Evolutionary conservation across 2,113 vertebrate genomes (phyloP), one percentile per base, ranked within the genome.

Genomic region (Abramis brama): DNA sequence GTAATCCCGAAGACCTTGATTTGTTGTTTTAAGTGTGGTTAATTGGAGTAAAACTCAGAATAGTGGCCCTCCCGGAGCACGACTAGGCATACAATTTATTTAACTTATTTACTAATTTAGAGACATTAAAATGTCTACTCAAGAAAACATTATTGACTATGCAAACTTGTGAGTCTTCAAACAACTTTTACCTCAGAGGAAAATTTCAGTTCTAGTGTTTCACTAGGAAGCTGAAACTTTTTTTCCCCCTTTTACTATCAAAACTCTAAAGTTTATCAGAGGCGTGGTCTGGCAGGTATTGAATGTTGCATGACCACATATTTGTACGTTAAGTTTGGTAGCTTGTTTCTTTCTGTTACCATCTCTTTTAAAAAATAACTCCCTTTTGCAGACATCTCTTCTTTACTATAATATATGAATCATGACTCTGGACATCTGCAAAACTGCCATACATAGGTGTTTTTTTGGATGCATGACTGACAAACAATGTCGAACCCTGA

Each of bases 401-500:
- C 19, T 21, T 23, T 39, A 21, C 33, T 43, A 10, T 70, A 33
- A 6, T 17, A 1, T 70, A 55, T 70, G 30, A 70, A 36, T 43
- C 23, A 23, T 23, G 19, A 17, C 70, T 9, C 19, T 71, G 36
- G 36, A 2, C 70, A 71, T 71, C 68, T 43, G 36, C 5, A 43
- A 43, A 21, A 6, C 2, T 23, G 19, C 19, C 45, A 45, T 17
- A 64, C 10, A 13, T n/a, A 19, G 57, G 12, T 27, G 0, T 43
- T n/a, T 39, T 36, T 21, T 57, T 45, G 39, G 15, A 12, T 15
- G 43, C 17, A 68, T 66, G 60, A 27, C 59, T 47, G 60, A 50
- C 25, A 81, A 43, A 81, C 45, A 70, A 68, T 52, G 19, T 23
- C n/a, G 9, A 80, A 60, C 77, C 76, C 68, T 80, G 21, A 84